Conservation (phyloP, 2,113 vertebrate species). For the Nesospiza acunhae region DNA sequence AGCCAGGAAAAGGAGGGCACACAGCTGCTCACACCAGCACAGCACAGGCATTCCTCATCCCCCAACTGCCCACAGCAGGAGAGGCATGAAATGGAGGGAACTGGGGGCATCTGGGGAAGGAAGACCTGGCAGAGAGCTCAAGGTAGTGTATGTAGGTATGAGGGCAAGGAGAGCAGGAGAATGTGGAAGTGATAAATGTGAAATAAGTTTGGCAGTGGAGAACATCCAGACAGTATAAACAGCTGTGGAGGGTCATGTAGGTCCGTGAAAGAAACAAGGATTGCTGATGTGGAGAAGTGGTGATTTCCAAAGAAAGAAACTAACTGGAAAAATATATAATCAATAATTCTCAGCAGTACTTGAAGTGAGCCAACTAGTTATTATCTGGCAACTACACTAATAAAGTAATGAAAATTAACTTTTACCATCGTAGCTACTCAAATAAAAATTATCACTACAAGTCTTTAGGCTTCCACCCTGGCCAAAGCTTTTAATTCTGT, state of each 20-base stretch:
- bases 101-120: neutral
- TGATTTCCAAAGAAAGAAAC: neutral
- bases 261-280: neutral
- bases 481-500: neutral
- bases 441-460: neutral
- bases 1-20: neutral
- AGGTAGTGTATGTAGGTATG: neutral
- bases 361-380: neutral
- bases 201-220: neutral
- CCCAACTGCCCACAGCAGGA: neutral
- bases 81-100: neutral
- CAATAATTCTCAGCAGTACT: neutral
- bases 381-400: neutral
- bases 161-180: neutral
- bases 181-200: neutral
- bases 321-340: neutral
- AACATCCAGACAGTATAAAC: neutral
- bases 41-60: neutral
- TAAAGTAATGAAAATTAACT: neutral
- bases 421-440: neutral
- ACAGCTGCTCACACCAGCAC: neutral
- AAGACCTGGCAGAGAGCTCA: neutral
- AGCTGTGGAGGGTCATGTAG: neutral
- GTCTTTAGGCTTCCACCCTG: neutral
- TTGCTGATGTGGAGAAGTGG: neutral